These are phyloP conservation scores for Syrphus vitripennis DNA, from an alignment of 2,888 invertebrate genomes.

Conservation along the genomic window DNA sequence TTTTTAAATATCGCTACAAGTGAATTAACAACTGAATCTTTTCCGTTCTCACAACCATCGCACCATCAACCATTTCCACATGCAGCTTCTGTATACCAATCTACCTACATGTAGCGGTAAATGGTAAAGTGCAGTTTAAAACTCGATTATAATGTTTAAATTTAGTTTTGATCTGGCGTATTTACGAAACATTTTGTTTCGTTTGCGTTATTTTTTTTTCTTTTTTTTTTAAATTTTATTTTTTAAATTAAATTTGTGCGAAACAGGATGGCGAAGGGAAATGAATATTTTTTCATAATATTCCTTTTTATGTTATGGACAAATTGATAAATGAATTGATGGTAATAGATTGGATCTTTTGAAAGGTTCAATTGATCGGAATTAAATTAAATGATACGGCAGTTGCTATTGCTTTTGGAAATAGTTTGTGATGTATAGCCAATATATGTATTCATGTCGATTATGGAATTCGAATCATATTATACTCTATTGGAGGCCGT, in stretches of 20 bases:
- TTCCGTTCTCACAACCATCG: not conserved
- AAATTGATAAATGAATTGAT: conserved; percentile 11
- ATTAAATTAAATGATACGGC: not conserved
- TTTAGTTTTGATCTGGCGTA: conserved; percentile 34
- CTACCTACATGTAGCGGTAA: not conserved
- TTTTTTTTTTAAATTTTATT: not conserved
- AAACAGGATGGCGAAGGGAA: not conserved
- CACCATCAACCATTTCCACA: not conserved
- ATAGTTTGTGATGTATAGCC: not conserved
- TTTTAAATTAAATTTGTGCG: conserved; percentile 2
- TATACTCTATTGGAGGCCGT: not conserved
- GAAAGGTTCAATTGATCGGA: conserved; percentile 8
- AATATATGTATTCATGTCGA: not conserved
- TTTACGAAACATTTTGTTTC: conserved; percentile 24
- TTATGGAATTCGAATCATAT: not conserved
- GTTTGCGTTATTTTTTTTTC: not conserved
- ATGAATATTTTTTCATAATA: not conserved
- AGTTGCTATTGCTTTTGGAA: not conserved
- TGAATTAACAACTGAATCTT: conserved; percentile 59
- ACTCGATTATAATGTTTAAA: conserved; percentile 61
- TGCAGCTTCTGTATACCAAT: not conserved
- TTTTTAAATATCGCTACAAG: conserved; percentile 68
- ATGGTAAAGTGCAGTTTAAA: conserved; percentile 47
- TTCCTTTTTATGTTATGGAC: not conserved
- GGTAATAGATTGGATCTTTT: conserved; percentile 7